Percentiles rank a stretch among this genome's conserved stretches.
Conservation (phyloP, 2,113 vertebrate species). For the Trogon melanurus region DNA sequence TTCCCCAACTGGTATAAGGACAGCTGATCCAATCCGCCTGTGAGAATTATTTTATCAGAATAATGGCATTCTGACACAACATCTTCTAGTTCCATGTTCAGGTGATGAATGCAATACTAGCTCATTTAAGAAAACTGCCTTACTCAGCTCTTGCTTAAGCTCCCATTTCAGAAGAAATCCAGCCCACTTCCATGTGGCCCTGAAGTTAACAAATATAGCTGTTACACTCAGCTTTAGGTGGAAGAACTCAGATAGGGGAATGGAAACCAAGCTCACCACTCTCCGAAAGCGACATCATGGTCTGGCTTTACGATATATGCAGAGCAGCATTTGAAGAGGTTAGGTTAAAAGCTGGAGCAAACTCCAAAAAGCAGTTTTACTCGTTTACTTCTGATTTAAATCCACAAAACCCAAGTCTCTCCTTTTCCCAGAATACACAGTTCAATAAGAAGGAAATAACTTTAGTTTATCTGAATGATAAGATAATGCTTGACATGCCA, state of each 20-base stretch:
- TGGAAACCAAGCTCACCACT: neutral
- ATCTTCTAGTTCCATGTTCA: neutral
- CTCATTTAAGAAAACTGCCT: neutral
- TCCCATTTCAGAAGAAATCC: neutral
- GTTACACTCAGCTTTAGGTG: neutral
- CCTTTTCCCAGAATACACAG: neutral
- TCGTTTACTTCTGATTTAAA: neutral
- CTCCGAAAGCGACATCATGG: neutral
- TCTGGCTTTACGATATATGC: neutral
- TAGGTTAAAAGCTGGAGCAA: neutral
- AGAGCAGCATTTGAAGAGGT: neutral
- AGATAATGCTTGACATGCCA: neutral
- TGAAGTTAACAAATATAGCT: neutral
- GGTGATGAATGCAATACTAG: neutral
- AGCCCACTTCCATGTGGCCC: neutral
- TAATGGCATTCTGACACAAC: neutral
- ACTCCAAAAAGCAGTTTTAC: neutral
- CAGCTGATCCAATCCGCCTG: neutral
- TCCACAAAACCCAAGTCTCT: neutral
- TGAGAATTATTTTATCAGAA: neutral
- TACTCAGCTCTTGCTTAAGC: neutral
- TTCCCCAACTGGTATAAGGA: neutral
- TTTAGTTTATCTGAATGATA: neutral
- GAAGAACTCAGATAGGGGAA: neutral
- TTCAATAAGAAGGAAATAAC: neutral